A percentile compares a stretch with the other conserved stretches of the same genome.
phyloP scores from a whole-genome alignment of 2,797 vertebrate genomes.

The Diceros bicornis region DNA sequence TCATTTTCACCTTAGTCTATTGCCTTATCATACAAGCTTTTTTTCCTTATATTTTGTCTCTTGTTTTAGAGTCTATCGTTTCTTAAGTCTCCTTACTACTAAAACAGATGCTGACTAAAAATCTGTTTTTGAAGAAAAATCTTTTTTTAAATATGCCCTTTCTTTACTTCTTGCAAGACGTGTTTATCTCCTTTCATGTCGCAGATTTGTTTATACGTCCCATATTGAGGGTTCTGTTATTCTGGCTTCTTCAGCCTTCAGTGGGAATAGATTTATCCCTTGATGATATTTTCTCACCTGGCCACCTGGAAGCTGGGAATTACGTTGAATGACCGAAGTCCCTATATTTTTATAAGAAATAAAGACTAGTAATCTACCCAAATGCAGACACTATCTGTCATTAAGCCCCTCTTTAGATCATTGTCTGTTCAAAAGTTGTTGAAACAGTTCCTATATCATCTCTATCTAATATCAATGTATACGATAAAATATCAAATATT shows the following conservation, averaged over 20 bases:
- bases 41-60: background rate
- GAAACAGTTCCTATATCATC: background rate
- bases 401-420: background rate
- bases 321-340: background rate
- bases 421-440: background rate
- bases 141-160: background rate
- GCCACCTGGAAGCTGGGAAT: background rate
- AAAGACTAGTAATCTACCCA: background rate
- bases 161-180: background rate
- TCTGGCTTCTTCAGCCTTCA: background rate
- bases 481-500: background rate
- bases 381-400: background rate
- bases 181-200: background rate
- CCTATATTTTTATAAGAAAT: background rate
- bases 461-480: background rate
- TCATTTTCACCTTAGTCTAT: background rate
- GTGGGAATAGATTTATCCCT: background rate
- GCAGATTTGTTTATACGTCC: background rate
- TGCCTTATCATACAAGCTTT: background rate
- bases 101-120: slow-evolving; percentile 44
- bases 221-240: background rate
- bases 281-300: background rate
- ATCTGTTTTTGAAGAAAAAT: slow-evolving; percentile 23
- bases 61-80: background rate
- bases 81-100: slow-evolving; percentile 28